Percentiles rank a stretch among this genome's conserved stretches.
Evolutionary conservation across 1,140 invertebrate genomes (phyloP).

Genomic region (fruit fly (Drosophila melanogaster)): DNA sequence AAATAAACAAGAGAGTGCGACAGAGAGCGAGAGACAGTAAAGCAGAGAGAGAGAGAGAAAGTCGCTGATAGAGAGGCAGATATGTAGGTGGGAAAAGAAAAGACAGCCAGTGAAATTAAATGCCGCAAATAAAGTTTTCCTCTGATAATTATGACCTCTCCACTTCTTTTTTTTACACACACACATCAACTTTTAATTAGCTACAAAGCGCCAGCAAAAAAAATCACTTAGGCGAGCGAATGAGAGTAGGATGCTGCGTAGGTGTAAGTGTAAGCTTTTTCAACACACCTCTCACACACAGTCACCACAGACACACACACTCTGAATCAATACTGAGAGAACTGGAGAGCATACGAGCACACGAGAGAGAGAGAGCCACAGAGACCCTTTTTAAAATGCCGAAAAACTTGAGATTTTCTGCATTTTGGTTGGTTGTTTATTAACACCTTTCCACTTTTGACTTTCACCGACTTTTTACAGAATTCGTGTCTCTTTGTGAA

Average conservation of each 20-base stretch:
- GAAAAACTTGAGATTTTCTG: slow-evolving; percentile 37
- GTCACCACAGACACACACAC: slow-evolving; percentile 11
- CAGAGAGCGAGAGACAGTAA: slow-evolving; percentile 3
- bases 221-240: slow-evolving; percentile 53
- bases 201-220: slow-evolving; percentile 76
- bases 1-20: slow-evolving; percentile 64
- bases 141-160: slow-evolving; percentile 68
- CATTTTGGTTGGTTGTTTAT: slow-evolving; percentile 79
- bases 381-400: slow-evolving; percentile 16
- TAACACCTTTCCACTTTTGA: slow-evolving; percentile 61
- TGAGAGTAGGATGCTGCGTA: slow-evolving; percentile 28
- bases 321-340: slow-evolving; percentile 45
- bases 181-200: slow-evolving; percentile 78
- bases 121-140: slow-evolving; percentile 69
- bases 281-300: slow-evolving; percentile 40
- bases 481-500: slow-evolving; percentile 2
- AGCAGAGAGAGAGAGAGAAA: neutral
- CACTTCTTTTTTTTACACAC: slow-evolving; percentile 13
- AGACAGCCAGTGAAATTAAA: slow-evolving; percentile 55
- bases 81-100: slow-evolving; percentile 25
- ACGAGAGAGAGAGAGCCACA: slow-evolving; percentile 1
- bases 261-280: slow-evolving; percentile 39
- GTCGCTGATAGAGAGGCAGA: slow-evolving; percentile 14
- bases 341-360: slow-evolving; percentile 5
- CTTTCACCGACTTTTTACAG: slow-evolving; percentile 26